Conservation (phyloP, 2,113 vertebrate genomes). For the Gymnobelideus leadbeateri region DNA sequence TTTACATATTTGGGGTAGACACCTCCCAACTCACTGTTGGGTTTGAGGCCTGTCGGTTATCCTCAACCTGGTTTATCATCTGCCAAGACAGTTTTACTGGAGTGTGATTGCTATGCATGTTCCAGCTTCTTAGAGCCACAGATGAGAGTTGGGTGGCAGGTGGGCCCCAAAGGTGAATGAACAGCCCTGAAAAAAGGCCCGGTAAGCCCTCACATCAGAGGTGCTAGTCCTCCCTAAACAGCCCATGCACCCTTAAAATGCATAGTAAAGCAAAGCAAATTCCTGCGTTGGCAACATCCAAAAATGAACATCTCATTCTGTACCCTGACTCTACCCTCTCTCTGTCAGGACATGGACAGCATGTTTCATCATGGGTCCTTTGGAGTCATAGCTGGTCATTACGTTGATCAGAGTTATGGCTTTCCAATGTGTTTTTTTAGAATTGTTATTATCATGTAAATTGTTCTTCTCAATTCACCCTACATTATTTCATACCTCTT, state of each 20-base stretch:
- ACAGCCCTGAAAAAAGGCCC: neutral
- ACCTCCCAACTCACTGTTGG: no score
- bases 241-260: neutral
- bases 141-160: neutral
- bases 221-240: neutral
- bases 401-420: neutral
- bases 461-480: neutral
- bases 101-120: neutral
- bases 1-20: no score
- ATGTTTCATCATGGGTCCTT: no score
- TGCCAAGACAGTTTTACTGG: neutral
- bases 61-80: no score
- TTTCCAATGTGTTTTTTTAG: neutral
- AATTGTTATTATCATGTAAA: neutral
- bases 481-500: neutral
- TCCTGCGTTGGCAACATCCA: neutral
- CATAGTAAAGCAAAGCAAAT: neutral
- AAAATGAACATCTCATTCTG: neutral
- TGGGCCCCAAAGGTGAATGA: neutral
- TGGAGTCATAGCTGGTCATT: neutral
- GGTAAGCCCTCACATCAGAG: neutral
- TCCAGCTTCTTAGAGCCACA: neutral
- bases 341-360: neutral
- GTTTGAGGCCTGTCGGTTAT: no score
- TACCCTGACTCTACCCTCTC: neutral